A percentile compares a stretch with the other conserved stretches of the same genome.
Conservation (phyloP, 2,888 invertebrate species). For the Patella pellucida region DNA sequence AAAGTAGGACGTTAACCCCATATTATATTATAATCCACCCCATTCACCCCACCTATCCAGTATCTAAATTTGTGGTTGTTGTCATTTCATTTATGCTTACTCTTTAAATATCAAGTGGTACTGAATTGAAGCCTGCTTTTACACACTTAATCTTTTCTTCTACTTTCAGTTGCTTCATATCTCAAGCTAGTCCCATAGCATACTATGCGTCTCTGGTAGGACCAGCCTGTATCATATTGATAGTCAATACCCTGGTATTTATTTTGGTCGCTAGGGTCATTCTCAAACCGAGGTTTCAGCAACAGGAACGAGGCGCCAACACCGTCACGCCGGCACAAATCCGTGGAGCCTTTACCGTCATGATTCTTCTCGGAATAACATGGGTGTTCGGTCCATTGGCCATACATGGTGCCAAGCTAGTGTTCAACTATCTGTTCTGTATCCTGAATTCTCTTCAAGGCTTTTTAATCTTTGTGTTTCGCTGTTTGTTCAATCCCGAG, state of each 20-base stretch:
- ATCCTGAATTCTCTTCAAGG: constrained; percentile 65
- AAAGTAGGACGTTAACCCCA: too few species aligned
- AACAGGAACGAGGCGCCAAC: constrained; percentile 31
- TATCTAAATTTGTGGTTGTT: not conserved
- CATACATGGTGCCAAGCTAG: constrained; percentile 57
- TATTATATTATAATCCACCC: too few species aligned
- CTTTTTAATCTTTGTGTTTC: constrained; percentile 63
- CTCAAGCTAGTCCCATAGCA: constrained; percentile 64
- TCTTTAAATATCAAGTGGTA: too few species aligned
- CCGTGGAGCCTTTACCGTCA: constrained; percentile 63
- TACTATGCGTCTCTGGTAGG: constrained; percentile 72
- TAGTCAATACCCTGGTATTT: constrained; percentile 72
- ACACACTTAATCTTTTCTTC: constrained; percentile 12
- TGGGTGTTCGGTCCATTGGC: constrained; percentile 68
- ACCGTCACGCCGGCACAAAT: constrained; percentile 46
- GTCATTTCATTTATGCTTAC: too few species aligned
- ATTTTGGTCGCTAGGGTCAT: constrained; percentile 64
- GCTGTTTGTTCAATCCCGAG: constrained; percentile 62
- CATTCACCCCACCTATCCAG: too few species aligned
- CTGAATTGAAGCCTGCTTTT: too few species aligned
- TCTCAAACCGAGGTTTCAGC: constrained; percentile 57
- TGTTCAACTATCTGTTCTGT: constrained; percentile 64
- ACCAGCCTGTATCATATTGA: constrained; percentile 71
- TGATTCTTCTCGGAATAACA: constrained; percentile 63
- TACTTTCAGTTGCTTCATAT: constrained; percentile 71